Percentiles rank a stretch among this genome's conserved stretches.
Conservation (phyloP, 2,113 vertebrate species). For the Ochotona princeps region DNA sequence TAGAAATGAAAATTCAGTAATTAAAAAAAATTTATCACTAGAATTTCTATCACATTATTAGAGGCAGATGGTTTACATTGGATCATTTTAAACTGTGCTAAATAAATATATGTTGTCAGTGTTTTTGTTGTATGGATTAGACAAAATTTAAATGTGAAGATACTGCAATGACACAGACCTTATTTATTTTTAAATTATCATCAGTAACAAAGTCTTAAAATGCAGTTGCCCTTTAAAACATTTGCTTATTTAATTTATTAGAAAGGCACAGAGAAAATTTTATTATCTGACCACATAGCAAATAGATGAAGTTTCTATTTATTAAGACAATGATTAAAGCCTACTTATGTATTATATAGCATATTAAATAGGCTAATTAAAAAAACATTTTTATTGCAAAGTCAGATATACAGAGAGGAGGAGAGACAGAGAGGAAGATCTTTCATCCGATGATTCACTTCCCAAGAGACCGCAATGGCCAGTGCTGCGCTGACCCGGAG, state of each 20-base stretch:
- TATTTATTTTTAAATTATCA: too few relatives aligned
- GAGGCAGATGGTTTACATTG: background rate
- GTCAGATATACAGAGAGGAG: too few relatives aligned
- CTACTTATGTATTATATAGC: background rate
- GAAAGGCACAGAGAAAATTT: background rate
- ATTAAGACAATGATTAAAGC: background rate
- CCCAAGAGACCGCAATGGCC: too few relatives aligned
- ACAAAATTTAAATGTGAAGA: background rate
- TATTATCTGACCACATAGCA: background rate
- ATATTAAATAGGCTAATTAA: background rate
- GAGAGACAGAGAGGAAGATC: too few relatives aligned
- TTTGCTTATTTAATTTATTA: too few relatives aligned
- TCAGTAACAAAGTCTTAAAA: too few relatives aligned
- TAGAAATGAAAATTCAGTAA: background rate
- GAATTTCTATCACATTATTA: conserved; percentile 46
- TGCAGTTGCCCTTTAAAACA: too few relatives aligned
- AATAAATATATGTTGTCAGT: background rate
- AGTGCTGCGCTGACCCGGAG: too few relatives aligned
- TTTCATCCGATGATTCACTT: too few relatives aligned
- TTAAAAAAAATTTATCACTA: conserved; percentile 57
- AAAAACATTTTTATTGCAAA: too few relatives aligned
- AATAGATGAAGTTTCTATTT: background rate
- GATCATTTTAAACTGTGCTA: background rate
- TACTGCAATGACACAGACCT: background rate
- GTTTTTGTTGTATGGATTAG: background rate